Percentiles rank a stretch among this genome's conserved stretches.
These are phyloP conservation scores for Arctia plantaginis DNA, from an alignment of 2,888 invertebrate genomes.

Conservation along the genomic window DNA sequence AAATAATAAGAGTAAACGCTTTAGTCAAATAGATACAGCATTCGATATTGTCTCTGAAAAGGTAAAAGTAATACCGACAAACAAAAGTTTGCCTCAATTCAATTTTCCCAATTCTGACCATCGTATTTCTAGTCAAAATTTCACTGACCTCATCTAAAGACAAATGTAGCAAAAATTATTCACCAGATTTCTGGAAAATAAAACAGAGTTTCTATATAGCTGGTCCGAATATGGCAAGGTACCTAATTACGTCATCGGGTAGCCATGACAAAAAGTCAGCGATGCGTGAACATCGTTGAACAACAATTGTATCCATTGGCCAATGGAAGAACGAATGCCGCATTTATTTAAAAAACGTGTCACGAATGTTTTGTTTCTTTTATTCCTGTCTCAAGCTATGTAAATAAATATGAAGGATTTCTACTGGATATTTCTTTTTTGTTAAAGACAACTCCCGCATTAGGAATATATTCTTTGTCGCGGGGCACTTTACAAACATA, in stretches of 20 bases:
- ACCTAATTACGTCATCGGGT: conserved; percentile 56
- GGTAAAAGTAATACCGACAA: neutral
- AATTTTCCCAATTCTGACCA: neutral
- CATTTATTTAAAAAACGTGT: conserved; percentile 60
- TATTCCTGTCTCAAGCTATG: conserved; percentile 43
- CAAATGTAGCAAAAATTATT: conserved; percentile 38
- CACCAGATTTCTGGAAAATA: conserved; percentile 41
- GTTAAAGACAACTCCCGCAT: too few relatives aligned
- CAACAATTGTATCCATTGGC: conserved; percentile 54
- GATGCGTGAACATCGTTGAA: conserved; percentile 53
- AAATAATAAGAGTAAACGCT: neutral
- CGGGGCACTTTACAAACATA: too few relatives aligned
- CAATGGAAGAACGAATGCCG: conserved; percentile 48
- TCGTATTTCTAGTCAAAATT: conserved; percentile 20
- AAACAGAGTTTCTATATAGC: conserved; percentile 44
- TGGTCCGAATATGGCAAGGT: conserved; percentile 49
- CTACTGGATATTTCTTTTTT: too few relatives aligned
- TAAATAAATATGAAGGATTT: conserved; percentile 51
- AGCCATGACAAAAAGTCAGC: conserved; percentile 50
- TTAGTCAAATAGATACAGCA: neutral
- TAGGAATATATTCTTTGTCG: conserved; percentile 52
- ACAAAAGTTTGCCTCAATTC: neutral
- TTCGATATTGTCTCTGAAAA: neutral
- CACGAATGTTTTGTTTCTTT: conserved; percentile 47
- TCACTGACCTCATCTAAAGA: conserved; percentile 28